Evolutionary conservation across 1,140 invertebrate genomes (phyloP).

Genomic region (Sitobion miscanthi): DNA sequence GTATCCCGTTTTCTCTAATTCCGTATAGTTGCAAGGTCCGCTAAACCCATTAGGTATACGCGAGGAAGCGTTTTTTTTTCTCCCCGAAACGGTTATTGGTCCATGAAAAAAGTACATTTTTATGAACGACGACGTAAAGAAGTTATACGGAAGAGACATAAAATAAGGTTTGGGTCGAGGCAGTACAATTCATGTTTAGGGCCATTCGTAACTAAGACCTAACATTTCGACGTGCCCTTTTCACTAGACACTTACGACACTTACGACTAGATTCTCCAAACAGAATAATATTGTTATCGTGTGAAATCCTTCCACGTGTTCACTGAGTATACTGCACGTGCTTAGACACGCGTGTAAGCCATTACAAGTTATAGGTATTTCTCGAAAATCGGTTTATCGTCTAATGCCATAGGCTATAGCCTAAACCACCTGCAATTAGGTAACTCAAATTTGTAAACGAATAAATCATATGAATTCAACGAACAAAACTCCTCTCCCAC

Average conservation of each 20-base stretch:
- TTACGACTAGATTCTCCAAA: neutral
- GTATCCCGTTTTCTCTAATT: neutral
- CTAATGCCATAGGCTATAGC: neutral
- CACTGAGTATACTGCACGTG: too few relatives aligned
- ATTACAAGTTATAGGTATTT: neutral
- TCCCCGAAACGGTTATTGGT: neutral
- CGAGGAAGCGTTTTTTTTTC: neutral
- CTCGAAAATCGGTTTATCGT: neutral
- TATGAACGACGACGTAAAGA: neutral
- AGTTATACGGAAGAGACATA: neutral
- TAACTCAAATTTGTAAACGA: neutral
- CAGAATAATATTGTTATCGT: neutral
- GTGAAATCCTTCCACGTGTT: constrained; percentile 12
- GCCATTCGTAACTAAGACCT: too few relatives aligned
- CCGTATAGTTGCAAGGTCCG: neutral
- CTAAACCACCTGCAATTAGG: neutral
- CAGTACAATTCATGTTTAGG: neutral
- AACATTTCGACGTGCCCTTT: neutral
- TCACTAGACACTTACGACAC: neutral
- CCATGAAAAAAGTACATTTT: neutral
- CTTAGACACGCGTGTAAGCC: neutral
- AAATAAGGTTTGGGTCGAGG: neutral
- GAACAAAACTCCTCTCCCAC: neutral
- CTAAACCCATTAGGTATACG: neutral
- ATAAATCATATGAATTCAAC: neutral